Percentiles rank a stretch among this genome's conserved stretches.
These are phyloP conservation scores for Capreolus pygargus DNA, from an alignment of 2,113 vertebrate genomes.

Conservation along the genomic window DNA sequence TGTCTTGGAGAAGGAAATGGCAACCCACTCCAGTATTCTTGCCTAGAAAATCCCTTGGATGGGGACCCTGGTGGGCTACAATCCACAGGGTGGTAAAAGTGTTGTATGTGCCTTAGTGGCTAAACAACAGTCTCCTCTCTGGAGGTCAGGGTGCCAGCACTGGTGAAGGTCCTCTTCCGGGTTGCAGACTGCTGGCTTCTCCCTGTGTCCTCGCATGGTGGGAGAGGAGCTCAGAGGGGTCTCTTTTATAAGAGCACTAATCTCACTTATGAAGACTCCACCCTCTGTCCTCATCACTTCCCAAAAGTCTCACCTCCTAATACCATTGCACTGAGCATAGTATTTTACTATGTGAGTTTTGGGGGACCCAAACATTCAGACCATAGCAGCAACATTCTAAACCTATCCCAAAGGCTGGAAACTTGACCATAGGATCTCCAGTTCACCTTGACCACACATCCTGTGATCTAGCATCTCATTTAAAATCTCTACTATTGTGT, in stretches of 20 bases:
- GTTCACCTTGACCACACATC: background rate
- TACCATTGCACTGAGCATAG: background rate
- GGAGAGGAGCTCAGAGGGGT: background rate
- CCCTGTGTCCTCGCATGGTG: background rate
- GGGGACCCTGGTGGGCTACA: background rate
- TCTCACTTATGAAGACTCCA: background rate
- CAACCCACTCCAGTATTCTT: background rate
- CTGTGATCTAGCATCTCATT: background rate
- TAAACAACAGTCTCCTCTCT: background rate
- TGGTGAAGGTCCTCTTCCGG: background rate
- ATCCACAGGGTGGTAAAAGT: background rate
- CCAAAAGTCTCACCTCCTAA: background rate
- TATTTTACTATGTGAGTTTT: background rate
- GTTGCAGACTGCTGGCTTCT: background rate
- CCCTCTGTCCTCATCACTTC: background rate
- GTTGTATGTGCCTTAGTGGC: rapidly evolving
- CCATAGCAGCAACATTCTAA: background rate
- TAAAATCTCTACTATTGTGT: background rate
- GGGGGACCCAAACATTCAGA: background rate
- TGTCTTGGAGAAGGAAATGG: background rate
- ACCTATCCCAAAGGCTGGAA: background rate
- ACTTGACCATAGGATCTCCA: background rate
- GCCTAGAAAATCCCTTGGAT: background rate
- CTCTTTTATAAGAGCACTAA: background rate
- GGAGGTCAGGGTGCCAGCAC: background rate